A percentile compares a stretch with the other conserved stretches of the same genome.
Conservation (phyloP, 1,140 invertebrate species). For the Lordiphosa stackelbergi region DNA sequence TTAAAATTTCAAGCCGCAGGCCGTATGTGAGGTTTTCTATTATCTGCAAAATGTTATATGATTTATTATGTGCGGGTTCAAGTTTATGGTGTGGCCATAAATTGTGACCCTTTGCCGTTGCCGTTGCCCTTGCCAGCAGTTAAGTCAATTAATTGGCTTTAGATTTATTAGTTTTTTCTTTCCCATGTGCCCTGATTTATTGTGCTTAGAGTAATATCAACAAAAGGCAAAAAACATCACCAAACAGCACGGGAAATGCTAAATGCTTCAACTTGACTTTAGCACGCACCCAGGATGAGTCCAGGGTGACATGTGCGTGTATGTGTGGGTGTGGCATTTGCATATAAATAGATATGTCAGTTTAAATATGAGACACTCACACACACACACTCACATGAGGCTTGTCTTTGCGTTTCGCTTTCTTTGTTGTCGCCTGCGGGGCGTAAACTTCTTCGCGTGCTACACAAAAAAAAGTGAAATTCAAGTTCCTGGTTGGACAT, state of each 20-base stretch:
- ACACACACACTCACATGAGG: not conserved
- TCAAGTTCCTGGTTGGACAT: slow-evolving; percentile 28
- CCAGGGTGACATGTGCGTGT: not conserved
- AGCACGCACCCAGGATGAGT: slow-evolving; percentile 33
- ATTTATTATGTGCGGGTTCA: slow-evolving; percentile 71
- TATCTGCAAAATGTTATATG: slow-evolving; percentile 67
- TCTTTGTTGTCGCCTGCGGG: slow-evolving; percentile 16
- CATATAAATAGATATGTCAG: slow-evolving; percentile 72
- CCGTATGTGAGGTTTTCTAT: slow-evolving; percentile 61
- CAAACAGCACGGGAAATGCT: too few species aligned
- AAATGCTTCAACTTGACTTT: slow-evolving; percentile 34
- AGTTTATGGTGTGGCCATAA: slow-evolving; percentile 63
- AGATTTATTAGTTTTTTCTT: slow-evolving; percentile 69
- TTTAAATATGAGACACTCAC: slow-evolving; percentile 52
- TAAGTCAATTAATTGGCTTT: slow-evolving; percentile 72
- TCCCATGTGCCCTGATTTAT: slow-evolving; percentile 56
- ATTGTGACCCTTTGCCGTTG: slow-evolving; percentile 51
- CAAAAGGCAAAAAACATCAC: slow-evolving; percentile 16
- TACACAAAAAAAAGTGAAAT: slow-evolving; percentile 20
- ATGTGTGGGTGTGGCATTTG: slow-evolving; percentile 46
- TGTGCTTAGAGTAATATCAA: slow-evolving; percentile 39
- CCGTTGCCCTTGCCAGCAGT: slow-evolving; percentile 47
- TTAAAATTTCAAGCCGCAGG: slow-evolving; percentile 56
- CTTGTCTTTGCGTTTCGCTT: slow-evolving; percentile 7
- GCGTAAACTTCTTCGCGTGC: slow-evolving; percentile 18